Conservation (phyloP, 2,888 invertebrate genomes). For the Monopis laevigella region DNA sequence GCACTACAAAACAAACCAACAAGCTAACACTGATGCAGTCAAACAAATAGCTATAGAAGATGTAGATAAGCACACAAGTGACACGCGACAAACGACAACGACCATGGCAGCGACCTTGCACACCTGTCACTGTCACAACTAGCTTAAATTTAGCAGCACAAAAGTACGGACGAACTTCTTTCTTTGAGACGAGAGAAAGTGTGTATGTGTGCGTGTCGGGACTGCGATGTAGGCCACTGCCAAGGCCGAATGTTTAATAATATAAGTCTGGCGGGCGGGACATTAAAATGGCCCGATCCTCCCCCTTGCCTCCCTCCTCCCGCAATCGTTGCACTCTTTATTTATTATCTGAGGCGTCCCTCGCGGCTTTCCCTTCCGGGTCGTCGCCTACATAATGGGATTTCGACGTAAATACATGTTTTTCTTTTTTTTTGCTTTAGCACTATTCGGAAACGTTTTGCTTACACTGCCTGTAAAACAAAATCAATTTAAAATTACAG, state of each 20-base stretch:
- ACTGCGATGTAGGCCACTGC: constrained; percentile 65
- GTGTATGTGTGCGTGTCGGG: constrained; percentile 57
- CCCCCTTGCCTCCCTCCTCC: constrained; percentile 51
- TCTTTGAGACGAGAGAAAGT: constrained; percentile 29
- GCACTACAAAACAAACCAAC: no score
- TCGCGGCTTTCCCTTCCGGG: constrained; percentile 10
- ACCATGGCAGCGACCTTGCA: constrained; percentile 29
- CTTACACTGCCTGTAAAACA: no score
- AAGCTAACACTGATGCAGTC: no score
- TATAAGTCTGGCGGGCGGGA: constrained; percentile 66
- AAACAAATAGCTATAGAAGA: background rate
- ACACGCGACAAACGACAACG: constrained; percentile 20
- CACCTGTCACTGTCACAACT: constrained; percentile 30
- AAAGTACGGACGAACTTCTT: constrained; percentile 58
- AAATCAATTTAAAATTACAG: no score
- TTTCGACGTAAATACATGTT: no score
- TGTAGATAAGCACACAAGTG: no score
- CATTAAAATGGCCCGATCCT: constrained; percentile 65
- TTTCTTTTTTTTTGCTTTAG: no score
- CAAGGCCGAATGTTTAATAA: constrained; percentile 69
- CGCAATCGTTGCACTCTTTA: constrained; percentile 67
- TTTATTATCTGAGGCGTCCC: constrained; percentile 56
- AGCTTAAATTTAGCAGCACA: constrained; percentile 53
- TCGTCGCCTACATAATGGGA: constrained; percentile 3
- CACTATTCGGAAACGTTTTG: no score